These are phyloP conservation scores for Onthophagus taurus DNA, from an alignment of 1,140 invertebrate genomes.

Conservation along the genomic window DNA sequence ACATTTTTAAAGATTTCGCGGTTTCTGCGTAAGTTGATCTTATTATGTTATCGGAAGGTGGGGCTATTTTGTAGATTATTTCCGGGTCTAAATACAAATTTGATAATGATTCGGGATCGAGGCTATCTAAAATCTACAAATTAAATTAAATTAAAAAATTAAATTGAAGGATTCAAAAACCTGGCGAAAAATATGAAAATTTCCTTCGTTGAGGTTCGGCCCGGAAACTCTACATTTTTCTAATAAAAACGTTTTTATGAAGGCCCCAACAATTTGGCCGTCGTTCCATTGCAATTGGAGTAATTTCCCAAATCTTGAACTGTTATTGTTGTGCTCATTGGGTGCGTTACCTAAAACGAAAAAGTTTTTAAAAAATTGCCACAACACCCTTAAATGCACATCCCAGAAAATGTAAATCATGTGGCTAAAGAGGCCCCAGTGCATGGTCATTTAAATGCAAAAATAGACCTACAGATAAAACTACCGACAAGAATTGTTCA, in stretches of 20 bases:
- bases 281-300: constrained; percentile 4
- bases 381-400: no score
- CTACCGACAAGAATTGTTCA: no score
- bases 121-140: constrained; percentile 8
- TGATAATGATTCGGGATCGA: constrained; percentile 2
- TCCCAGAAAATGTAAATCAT: no score
- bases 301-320: constrained; percentile 11
- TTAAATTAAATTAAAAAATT: neutral
- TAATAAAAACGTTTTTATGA: constrained; percentile 8
- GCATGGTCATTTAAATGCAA: no score
- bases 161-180: neutral
- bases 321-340: constrained; percentile 11
- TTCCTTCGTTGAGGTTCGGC: constrained; percentile 9
- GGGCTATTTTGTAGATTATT: constrained; percentile 4
- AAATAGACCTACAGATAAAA: no score
- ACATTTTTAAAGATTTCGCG: constrained; percentile 6
- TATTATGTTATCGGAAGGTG: constrained; percentile 1
- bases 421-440: no score
- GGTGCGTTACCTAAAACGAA: constrained; percentile 8
- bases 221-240: constrained; percentile 9
- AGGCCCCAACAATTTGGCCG: constrained; percentile 8
- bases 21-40: constrained; percentile 10
- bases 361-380: no score
- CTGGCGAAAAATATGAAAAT: constrained; percentile 11
- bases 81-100: constrained; percentile 2